A percentile compares a stretch with the other conserved stretches of the same genome.
Conservation (phyloP, 2,888 invertebrate genomes). For the Drosophila kuntzei region DNA sequence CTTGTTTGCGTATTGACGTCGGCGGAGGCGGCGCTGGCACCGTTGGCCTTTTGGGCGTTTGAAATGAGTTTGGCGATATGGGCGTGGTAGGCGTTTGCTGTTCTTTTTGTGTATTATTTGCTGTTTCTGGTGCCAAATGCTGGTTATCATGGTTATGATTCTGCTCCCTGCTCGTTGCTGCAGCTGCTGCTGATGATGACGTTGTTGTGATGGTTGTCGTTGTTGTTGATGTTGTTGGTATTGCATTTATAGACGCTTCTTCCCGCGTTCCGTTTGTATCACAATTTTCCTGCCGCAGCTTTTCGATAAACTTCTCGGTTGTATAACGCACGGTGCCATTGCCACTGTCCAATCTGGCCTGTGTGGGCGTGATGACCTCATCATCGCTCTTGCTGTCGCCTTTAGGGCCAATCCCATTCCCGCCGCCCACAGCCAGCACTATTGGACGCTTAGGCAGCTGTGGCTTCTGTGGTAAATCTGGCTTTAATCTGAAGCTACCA, state of each 20-base stretch:
- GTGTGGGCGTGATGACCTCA: conserved; percentile 71
- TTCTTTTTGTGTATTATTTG: conserved; percentile 33
- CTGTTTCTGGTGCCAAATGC: conserved; percentile 39
- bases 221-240: conserved; percentile 6
- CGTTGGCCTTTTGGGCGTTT: conserved; percentile 83
- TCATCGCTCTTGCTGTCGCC: conserved; percentile 76
- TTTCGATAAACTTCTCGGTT: conserved; percentile 77
- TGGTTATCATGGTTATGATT: conserved; percentile 65
- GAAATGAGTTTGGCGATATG: conserved; percentile 79
- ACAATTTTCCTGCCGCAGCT: conserved; percentile 71
- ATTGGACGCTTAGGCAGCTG: conserved; percentile 92
- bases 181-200: conserved; percentile 1
- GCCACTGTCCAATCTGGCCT: conserved; percentile 72
- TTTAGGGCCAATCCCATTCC: conserved; percentile 31
- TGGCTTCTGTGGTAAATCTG: conserved; percentile 88
- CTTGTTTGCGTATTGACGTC: conserved; percentile 72
- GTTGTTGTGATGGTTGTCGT: conserved; percentile 20
- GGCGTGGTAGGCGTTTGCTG: conserved; percentile 74
- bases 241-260: conserved; percentile 30
- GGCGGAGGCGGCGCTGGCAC: conserved; percentile 84
- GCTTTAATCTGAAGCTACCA: conserved; percentile 77
- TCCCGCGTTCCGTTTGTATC: conserved; percentile 67
- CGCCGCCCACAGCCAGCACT: conserved; percentile 56
- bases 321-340: conserved; percentile 61
- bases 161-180: conserved; percentile 33